Evolutionary conservation across 2,797 vertebrate genomes (phyloP).

Genomic region (Chrosomus eos): DNA sequence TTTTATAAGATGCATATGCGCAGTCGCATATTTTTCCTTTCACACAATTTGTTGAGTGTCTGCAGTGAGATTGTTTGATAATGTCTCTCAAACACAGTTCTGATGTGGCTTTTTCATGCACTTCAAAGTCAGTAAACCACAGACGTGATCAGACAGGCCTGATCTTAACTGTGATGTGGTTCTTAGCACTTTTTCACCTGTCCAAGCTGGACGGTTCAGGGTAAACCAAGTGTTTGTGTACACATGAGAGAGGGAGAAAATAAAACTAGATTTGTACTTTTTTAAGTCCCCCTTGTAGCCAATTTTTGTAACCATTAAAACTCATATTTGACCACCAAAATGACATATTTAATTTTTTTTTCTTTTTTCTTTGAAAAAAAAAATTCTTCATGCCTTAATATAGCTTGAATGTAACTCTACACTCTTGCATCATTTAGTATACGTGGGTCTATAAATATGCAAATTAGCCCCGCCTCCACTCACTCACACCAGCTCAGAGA

Average conservation of each 20-base stretch:
- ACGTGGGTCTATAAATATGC: too few species aligned
- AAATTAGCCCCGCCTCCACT: too few species aligned
- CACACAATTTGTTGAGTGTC: background rate
- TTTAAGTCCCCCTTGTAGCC: too few species aligned
- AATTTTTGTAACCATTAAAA: too few species aligned
- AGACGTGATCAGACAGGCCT: constrained; percentile 41
- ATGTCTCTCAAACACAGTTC: constrained; percentile 46
- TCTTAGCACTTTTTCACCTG: background rate
- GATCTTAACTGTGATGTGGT: constrained; percentile 8
- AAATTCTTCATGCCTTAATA: too few species aligned
- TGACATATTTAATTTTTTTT: too few species aligned
- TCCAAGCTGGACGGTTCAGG: background rate
- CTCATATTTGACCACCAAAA: too few species aligned
- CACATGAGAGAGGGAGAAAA: background rate
- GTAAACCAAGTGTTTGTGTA: background rate
- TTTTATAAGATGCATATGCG: background rate
- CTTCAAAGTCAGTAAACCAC: background rate
- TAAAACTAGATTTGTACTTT: background rate
- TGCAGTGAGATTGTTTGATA: constrained; percentile 28
- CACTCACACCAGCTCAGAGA: too few species aligned
- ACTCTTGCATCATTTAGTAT: too few species aligned
- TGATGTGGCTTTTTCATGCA: constrained; percentile 27
- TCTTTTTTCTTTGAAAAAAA: too few species aligned
- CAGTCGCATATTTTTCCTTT: background rate
- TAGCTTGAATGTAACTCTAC: too few species aligned